phyloP scores from a whole-genome alignment of 2,797 vertebrate genomes.

The Cyprinodon diabolis region DNA sequence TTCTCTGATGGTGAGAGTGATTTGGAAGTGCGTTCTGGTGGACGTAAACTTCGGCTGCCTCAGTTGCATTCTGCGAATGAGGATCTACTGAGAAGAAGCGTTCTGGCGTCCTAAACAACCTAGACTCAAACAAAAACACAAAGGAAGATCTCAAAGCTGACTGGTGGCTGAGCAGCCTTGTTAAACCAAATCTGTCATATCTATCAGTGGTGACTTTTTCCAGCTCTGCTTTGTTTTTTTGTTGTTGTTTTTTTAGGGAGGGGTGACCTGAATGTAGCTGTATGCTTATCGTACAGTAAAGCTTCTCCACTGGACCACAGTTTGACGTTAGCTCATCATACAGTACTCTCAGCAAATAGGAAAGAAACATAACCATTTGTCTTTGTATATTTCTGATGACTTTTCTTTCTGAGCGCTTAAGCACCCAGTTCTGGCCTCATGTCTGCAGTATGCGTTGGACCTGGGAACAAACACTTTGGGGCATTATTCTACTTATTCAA shows the following conservation, averaged over 20 bases:
- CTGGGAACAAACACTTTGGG: slow-evolving; percentile 73
- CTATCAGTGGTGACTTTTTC: slow-evolving; percentile 47
- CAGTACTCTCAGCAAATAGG: slow-evolving; percentile 52
- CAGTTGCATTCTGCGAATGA: slow-evolving; percentile 88
- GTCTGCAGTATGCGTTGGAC: slow-evolving; percentile 68
- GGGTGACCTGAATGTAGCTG: slow-evolving; percentile 74
- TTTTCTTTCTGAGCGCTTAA: slow-evolving; percentile 46
- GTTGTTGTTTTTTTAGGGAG: not conserved
- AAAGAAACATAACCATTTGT: slow-evolving; percentile 52
- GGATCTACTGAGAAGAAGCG: slow-evolving; percentile 92
- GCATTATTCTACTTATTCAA: slow-evolving; percentile 77
- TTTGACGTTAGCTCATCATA: slow-evolving; percentile 42
- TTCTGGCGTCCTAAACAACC: slow-evolving; percentile 89
- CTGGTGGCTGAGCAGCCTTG: slow-evolving; percentile 53
- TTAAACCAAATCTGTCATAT: slow-evolving; percentile 66
- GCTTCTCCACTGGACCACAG: slow-evolving; percentile 58
- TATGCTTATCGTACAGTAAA: slow-evolving; percentile 60
- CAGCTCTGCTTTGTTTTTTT: slow-evolving; percentile 55
- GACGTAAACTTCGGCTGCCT: slow-evolving; percentile 81
- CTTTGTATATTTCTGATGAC: slow-evolving; percentile 35
- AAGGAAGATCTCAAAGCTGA: slow-evolving; percentile 52
- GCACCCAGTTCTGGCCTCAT: slow-evolving; percentile 56
- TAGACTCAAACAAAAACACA: slow-evolving; percentile 31
- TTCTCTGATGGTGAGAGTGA: slow-evolving; percentile 94
- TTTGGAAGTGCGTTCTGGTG: slow-evolving; percentile 80